Base-by-base conservation (phyloP, 2,888 invertebrate species). In the Eustalomyia histrio region DNA sequence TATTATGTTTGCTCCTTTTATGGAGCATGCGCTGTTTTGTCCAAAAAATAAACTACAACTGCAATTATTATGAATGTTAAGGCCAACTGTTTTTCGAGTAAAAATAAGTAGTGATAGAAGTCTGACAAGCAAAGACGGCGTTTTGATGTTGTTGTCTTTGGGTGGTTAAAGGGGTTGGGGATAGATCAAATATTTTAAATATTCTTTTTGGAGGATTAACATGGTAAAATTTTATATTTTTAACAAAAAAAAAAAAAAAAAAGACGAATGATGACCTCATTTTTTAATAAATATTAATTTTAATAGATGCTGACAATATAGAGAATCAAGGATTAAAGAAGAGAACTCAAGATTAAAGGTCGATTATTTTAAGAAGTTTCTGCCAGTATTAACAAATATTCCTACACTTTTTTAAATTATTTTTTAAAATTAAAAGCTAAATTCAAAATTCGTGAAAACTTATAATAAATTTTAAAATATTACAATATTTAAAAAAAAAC, bases 61-160 rank as follows among this genome's bases (percentile, higher is more conserved):
- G 47, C 75, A 73, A 39, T 67, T 63, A 60, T 76, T 43, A 67
- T 75, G 78, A 81, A 81, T 81, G 81, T 81, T 81, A 81, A 81
- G 81, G 81, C 78, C 81, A 81, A 78, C 39, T 57, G 52, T 57
- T 69, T 69, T 69, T n/a, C 63, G 69, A 18, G 65, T 85, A 85
- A 84, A 85, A 7, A 84, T 84, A 85, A 84, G 85, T 84, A 81
- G 83, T 84, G 85, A 85, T 83, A 84, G 64, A 68, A 69, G 76
- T 61, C 17, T 33, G 64, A 33, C 79, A 29, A 75, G 47, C 75
- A 75, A 67, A 72, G 75, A 63, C 71, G 60, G 43, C 73, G 55
- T 39, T 24, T 5, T 12, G 58, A 29, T 47, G 24, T 53, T 67
- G 21, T 4, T 21, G 35, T 68, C 53, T 67, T 6, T 47, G 14